Evolutionary conservation across 2,888 invertebrate species (phyloP), one percentile per base, ranked within the genome.

Genomic region (Trichogramma dendrolimi): DNA sequence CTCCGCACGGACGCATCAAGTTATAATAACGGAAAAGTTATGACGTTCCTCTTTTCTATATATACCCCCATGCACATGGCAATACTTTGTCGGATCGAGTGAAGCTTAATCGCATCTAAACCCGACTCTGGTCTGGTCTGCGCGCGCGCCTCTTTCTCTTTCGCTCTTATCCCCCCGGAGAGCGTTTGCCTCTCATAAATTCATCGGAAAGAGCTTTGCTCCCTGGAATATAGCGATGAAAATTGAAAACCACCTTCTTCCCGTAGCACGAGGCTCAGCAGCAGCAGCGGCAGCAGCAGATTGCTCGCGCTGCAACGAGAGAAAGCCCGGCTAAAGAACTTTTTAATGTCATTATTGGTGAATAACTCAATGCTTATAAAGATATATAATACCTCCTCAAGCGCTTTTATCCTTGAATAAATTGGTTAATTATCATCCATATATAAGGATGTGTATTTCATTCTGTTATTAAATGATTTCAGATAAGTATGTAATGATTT

Each of bases 11-110:
- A 11, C 6, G 47, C 10, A 6, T 8, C 47, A 11, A 27, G 58
- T 59, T 62, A 55, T 59, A 44, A 55, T 62, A 59, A 59, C 55
- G 62, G 58, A 62, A 62, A 59, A 62, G 62, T 62, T 62, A 55
- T 41, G 58, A 59, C 42, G 58, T 5, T 46, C 7, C 1, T 14
- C 46, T 43, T 10, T 40, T 27, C 27, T 27, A 27, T 27, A 27
- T 27, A 27, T 27, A 27, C 48, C 46, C 44, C n/a, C 42, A 11
- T 5, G 10, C 47, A 11, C 7, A 6, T 40, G 52, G 41, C 57
- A 40, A 58, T 58, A 50, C 58, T 54, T 55, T 39, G 50, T 49
- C 40, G 53, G 50, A 48, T 46, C 54, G 27, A 51, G 50, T 14
- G 51, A 44, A 54, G 43, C 43, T 57, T 61, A 61, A 61, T 61